Evolutionary conservation across 2,113 vertebrate genomes (phyloP).

Genomic region (Apaloderma vittatum): DNA sequence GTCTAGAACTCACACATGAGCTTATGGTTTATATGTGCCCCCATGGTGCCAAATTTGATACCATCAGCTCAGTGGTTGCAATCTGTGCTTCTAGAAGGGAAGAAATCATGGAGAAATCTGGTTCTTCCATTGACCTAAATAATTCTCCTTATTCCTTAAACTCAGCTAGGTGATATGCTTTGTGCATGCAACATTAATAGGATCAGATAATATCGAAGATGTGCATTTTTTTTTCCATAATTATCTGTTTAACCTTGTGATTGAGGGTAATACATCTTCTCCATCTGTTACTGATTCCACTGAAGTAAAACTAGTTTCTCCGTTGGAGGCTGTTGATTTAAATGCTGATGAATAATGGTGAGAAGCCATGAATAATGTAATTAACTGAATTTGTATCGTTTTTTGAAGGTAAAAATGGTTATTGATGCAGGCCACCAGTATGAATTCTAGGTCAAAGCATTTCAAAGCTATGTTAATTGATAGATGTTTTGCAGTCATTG

Average conservation of each 20-base stretch:
- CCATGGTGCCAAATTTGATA: background rate
- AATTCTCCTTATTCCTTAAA: background rate
- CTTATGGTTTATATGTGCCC: background rate
- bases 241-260: constrained; percentile 59
- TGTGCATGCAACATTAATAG: background rate
- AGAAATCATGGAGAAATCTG: background rate
- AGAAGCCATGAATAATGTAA: background rate
- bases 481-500: background rate
- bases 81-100: background rate
- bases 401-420: background rate
- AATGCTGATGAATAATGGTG: background rate
- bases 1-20: background rate
- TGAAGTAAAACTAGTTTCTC: constrained; percentile 29
- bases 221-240: background rate
- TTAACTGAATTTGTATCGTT: background rate
- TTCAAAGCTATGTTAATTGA: constrained; percentile 13
- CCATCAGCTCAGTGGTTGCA: background rate
- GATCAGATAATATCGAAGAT: constrained; percentile 4
- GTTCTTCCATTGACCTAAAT: constrained; percentile 18
- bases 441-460: constrained; percentile 5
- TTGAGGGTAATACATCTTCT: constrained; percentile 43
- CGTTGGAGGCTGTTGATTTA: constrained; percentile 14
- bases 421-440: background rate
- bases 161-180: background rate
- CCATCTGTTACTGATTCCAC: constrained; percentile 55